Evolutionary conservation across 2,113 vertebrate species (phyloP), one percentile per base, ranked within the genome.

Genomic region (Hyaena hyaena): DNA sequence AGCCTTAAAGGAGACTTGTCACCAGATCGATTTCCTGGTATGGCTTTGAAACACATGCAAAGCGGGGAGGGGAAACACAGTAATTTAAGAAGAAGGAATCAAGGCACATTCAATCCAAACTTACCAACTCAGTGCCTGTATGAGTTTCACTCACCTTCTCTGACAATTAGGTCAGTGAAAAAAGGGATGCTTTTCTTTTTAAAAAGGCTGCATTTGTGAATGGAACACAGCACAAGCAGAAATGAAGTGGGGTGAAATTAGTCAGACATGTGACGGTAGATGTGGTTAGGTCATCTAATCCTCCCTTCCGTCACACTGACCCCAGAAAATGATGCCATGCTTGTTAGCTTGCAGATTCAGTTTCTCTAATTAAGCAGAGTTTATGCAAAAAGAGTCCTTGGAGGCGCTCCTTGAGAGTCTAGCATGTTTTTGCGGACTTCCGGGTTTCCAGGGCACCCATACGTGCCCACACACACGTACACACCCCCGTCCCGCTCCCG

Each of bases 311-410:
- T 0, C 4, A 11, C 63, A 21, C 31, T 10, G 31, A 73, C 23
- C n/a, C 15, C 15, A n/a, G 63, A 19, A 35, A 35, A 58, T 23
- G 4, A 16, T 0, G 8, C 31, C 14, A 1, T 0, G 0, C 39
- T 61, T 7, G 5, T 48, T 5, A 61, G 39, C 21, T 3, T 12
- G 74, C 66, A 53, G 55, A 79, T 45, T 65, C n/a, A 19, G 63
- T 15, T 11, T 21, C 55, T 26, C n/a, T n/a, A 12, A 45, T 23
- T 14, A 39, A 55, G 31, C 50, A 65, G 58, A 45, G 24, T 15
- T 79, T 16, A 35, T 26, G 14, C 24, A 63, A 63, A 73, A 55
- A 10, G 11, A 58, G 65, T 43, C 39, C 14, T 19, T n/a, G 71
- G 79, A 71, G 71, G 63, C 43, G 21, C 66, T 53, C 23, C 24